A percentile compares a stretch with the other conserved stretches of the same genome.
phyloP scores from a whole-genome alignment of 2,888 invertebrate genomes.

The Alloscopus bannaensis region DNA sequence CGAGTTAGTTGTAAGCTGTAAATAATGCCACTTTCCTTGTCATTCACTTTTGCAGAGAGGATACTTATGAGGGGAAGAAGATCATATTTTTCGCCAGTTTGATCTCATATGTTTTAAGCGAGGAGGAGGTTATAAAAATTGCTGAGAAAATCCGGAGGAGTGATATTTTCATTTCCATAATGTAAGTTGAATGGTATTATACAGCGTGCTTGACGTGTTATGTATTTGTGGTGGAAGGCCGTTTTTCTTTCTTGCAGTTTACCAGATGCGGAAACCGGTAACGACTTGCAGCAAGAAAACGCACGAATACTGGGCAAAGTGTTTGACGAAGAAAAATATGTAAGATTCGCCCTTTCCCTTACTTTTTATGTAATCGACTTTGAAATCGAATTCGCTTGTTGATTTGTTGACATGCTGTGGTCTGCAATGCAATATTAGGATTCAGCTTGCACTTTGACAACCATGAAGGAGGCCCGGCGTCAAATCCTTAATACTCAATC shows the following conservation, averaged over 20 bases:
- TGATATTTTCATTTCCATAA: slow-evolving; percentile 47
- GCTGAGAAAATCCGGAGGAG: slow-evolving; percentile 32
- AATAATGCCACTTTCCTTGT: background rate
- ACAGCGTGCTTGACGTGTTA: too few relatives aligned
- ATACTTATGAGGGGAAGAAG: slow-evolving; percentile 59
- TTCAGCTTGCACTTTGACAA: background rate
- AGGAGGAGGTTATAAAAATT: slow-evolving; percentile 44
- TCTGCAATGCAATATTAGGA: slow-evolving; percentile 19
- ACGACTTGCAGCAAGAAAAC: slow-evolving; percentile 48
- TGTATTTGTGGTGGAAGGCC: background rate
- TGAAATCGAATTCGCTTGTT: background rate
- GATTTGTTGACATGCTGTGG: slow-evolving; percentile 2
- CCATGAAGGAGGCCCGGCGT: slow-evolving; percentile 11
- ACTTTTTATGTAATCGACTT: too few relatives aligned
- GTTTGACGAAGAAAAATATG: slow-evolving; percentile 38
- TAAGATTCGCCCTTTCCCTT: slow-evolving; percentile 23
- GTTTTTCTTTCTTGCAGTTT: slow-evolving; percentile 34
- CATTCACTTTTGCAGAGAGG: slow-evolving; percentile 65
- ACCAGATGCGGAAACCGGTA: slow-evolving; percentile 46
- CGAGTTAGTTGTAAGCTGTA: background rate
- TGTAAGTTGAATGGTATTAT: too few relatives aligned
- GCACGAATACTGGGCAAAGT: slow-evolving; percentile 20
- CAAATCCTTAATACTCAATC: slow-evolving; percentile 62
- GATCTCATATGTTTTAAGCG: slow-evolving; percentile 32
- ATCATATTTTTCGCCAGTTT: slow-evolving; percentile 64